These are phyloP conservation scores for Hapalemur alaotrensis DNA, from an alignment of 2,797 vertebrate species.

Conservation along the genomic window DNA sequence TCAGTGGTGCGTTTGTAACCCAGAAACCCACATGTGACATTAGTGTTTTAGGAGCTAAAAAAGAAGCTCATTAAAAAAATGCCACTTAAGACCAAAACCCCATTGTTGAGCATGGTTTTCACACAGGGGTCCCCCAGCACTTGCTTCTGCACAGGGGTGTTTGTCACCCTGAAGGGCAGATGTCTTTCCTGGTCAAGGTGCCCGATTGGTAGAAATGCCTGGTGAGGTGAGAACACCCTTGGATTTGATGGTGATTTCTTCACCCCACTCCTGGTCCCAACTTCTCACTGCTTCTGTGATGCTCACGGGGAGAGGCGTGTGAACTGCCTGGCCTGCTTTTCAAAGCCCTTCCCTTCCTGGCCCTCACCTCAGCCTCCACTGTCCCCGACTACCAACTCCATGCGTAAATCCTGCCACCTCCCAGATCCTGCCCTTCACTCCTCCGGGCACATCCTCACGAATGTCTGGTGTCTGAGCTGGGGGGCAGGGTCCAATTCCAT, in stretches of 20 bases:
- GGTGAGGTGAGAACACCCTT: neutral
- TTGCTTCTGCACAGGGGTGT: neutral
- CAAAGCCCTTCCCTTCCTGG: neutral
- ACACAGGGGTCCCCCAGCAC: neutral
- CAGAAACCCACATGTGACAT: constrained; percentile 40
- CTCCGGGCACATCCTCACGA: neutral
- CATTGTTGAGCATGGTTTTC: neutral
- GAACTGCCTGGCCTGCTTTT: neutral
- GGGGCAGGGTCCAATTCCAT: neutral
- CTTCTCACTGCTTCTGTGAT: neutral
- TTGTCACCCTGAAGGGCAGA: neutral
- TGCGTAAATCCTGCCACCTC: neutral
- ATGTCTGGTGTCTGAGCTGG: neutral
- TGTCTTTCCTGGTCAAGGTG: accelerated
- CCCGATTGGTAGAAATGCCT: accelerated
- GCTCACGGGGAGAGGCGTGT: neutral
- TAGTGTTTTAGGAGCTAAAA: constrained; percentile 32
- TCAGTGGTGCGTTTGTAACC: neutral
- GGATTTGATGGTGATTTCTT: neutral
- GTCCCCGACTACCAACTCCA: neutral
- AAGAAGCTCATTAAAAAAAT: constrained; percentile 6
- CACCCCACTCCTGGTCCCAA: neutral
- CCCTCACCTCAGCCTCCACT: neutral
- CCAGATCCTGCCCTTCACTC: neutral
- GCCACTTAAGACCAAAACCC: neutral